Conservation (phyloP, 2,113 vertebrate species). For the Phainopepla nitens region DNA sequence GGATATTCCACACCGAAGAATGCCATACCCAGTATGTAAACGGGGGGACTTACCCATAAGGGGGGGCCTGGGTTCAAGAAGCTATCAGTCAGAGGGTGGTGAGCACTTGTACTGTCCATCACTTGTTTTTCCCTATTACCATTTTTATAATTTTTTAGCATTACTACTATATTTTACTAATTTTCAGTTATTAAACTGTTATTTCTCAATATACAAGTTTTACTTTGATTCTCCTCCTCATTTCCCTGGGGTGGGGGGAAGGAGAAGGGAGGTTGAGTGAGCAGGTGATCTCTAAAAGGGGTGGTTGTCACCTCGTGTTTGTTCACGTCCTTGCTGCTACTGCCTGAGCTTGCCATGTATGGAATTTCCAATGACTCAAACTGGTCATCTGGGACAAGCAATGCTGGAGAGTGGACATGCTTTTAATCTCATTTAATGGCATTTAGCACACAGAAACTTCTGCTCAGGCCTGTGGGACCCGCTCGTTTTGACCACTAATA, state of each 20-base stretch:
- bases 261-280: not conserved
- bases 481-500: rapidly evolving
- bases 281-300: not conserved
- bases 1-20: not conserved
- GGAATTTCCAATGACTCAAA: not conserved
- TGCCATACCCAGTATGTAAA: not conserved
- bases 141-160: not conserved
- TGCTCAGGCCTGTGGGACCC: not conserved
- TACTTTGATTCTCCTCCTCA: not conserved
- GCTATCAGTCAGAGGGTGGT: not conserved
- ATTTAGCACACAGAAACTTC: not conserved
- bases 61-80: not conserved
- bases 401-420: rapidly evolving
- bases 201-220: not conserved
- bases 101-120: not conserved
- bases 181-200: not conserved
- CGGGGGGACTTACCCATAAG: rapidly evolving
- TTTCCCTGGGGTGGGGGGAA: not conserved
- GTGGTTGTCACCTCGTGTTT: rapidly evolving
- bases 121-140: not conserved
- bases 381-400: not conserved
- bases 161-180: not conserved
- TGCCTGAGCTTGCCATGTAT: rapidly evolving
- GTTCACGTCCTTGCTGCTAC: not conserved
- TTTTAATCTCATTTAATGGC: not conserved